These are phyloP conservation scores for Accipiter virgatus DNA, from an alignment of 2,113 vertebrate species.

Conservation along the genomic window DNA sequence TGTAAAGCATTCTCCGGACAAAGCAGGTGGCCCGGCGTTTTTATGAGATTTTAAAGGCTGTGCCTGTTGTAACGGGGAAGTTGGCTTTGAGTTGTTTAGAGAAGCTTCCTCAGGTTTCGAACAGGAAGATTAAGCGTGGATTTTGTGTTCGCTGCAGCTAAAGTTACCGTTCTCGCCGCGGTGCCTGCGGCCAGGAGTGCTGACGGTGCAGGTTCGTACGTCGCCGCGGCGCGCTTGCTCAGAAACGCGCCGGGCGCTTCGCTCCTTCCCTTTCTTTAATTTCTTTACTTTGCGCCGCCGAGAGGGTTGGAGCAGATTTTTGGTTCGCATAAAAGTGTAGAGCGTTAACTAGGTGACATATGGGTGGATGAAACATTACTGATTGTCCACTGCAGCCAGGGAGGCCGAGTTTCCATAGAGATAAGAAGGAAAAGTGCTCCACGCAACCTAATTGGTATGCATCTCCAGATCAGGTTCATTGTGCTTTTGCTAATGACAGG, in stretches of 20 bases:
- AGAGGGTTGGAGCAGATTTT: constrained; percentile 56
- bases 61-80: background rate
- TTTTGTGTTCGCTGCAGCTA: background rate
- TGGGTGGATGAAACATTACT: constrained; percentile 81
- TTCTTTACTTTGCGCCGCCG: constrained; percentile 25
- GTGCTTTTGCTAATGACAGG: constrained; percentile 91
- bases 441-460: constrained; percentile 90
- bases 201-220: background rate
- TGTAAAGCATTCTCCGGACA: background rate
- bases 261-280: constrained; percentile 45
- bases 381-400: constrained; percentile 80
- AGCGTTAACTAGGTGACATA: constrained; percentile 83
- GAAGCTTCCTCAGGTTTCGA: background rate
- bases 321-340: constrained; percentile 73
- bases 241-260: background rate
- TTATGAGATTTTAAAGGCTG: background rate
- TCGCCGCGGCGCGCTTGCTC: background rate
- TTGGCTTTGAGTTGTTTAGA: background rate
- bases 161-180: background rate
- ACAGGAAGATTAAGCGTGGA: background rate
- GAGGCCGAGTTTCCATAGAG: constrained; percentile 87
- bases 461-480: constrained; percentile 88
- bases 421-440: constrained; percentile 85
- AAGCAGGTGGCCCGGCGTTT: background rate
- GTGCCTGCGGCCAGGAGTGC: background rate